A percentile compares a stretch with the other conserved stretches of the same genome.
phyloP scores from a whole-genome alignment of 2,113 vertebrate genomes.

The Dasyornis broadbenti region DNA sequence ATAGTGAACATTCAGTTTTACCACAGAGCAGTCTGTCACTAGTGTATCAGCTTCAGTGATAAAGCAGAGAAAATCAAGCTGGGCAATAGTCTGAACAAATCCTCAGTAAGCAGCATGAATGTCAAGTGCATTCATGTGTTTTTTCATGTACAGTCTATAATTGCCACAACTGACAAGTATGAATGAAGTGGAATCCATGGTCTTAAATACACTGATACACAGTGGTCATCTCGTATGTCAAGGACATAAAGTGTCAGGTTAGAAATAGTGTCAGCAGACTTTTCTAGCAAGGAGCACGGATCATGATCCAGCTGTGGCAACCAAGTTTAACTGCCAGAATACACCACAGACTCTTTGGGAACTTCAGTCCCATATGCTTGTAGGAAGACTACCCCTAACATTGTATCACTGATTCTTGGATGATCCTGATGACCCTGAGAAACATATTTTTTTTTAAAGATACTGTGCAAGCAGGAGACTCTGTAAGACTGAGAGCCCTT shows the following conservation, averaged over 20 bases:
- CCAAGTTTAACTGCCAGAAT: not conserved
- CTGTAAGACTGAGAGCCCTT: not conserved
- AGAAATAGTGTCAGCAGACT: not conserved
- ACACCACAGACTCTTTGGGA: not conserved
- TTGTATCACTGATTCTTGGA: not conserved
- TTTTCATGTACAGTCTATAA: not conserved
- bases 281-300: not conserved
- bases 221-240: rapidly evolving
- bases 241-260: not conserved
- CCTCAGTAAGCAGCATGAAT: not conserved
- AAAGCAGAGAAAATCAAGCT: not conserved
- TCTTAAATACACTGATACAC: not conserved
- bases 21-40: not conserved
- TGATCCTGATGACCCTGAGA: not conserved
- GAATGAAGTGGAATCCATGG: not conserved
- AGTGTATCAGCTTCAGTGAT: not conserved
- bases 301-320: rapidly evolving
- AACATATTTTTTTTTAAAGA: not conserved
- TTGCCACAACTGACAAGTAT: not conserved
- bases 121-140: not conserved
- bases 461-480: not conserved
- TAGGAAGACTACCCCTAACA: not conserved
- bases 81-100: not conserved
- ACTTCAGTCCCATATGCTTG: not conserved
- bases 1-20: not conserved